Evolutionary conservation across 2,888 invertebrate genomes (phyloP), one percentile per base, ranked within the genome.

Genomic region (Limenitis camilla): DNA sequence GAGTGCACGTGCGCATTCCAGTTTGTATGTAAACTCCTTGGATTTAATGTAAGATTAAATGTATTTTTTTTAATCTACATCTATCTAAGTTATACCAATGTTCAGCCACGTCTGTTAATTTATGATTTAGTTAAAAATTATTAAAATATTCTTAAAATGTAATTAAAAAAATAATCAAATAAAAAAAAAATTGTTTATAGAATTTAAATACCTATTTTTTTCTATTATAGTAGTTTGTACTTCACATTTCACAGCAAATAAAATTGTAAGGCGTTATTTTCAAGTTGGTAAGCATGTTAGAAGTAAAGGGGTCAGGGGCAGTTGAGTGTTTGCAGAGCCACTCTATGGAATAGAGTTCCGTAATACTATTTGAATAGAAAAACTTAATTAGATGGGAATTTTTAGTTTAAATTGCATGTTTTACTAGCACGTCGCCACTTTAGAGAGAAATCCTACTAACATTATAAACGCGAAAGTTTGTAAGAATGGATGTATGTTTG

Each of bases 241-340:
- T 44, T 36, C 10, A 35, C 36, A 36, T 11, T 6, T 36, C 36
- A 36, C n/a, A n/a, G n/a, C 35, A 36, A 45, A 36, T 36, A 49
- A 44, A 44, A 35, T 51, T 40, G 11, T 33, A 27, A 49, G 31
- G 38, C 42, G 33, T 46, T 44, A 33, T 51, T 45, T 40, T 51
- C n/a, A 27, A 31, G 45, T 45, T 33, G 29, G 39, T 45, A 51
- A 51, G 44, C 50, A 30, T 40, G 43, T 44, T 33, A 58, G 33
- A 35, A 36, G 50, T 53, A 52, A 51, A 40, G 28, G 19, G 51
- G 51, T 49, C 51, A 58, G 55, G 54, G 54, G 41, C 46, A 51
- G 46, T 36, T 28, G 33, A 43, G 48, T 48, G 27, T 43, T 52
- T 52, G 42, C 9, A 10, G 52, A 52, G 35, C 43, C 32, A n/a